Percentiles rank a stretch among this genome's conserved stretches.
phyloP scores from a whole-genome alignment of 2,888 invertebrate species.

The Conchocele bisecta region DNA sequence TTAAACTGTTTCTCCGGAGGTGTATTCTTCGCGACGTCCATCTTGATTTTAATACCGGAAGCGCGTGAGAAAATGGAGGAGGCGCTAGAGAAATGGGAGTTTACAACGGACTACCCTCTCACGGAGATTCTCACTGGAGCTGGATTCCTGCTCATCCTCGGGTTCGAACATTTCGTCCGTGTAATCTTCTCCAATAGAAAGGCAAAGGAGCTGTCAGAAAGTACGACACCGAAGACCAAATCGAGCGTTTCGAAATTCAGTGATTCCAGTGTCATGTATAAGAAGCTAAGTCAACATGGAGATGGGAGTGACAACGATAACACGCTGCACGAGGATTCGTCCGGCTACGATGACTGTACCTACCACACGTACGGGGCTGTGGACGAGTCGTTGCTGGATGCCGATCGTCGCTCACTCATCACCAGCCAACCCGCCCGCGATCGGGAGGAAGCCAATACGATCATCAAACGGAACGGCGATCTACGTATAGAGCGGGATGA shows the following conservation, averaged over 20 bases:
- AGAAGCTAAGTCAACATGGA: neutral
- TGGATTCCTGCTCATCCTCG: conserved; percentile 47
- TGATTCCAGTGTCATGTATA: too few relatives aligned
- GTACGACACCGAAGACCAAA: too few relatives aligned
- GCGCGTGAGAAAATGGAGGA: conserved; percentile 75
- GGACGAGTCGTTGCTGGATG: conserved; percentile 25
- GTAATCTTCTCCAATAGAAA: too few relatives aligned
- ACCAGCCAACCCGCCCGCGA: too few relatives aligned
- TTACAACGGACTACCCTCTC: conserved; percentile 43
- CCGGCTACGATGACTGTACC: conserved; percentile 19
- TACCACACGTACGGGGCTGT: conserved; percentile 29
- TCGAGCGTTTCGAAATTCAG: too few relatives aligned
- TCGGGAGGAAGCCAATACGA: too few relatives aligned
- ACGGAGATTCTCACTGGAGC: conserved; percentile 47
- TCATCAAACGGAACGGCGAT: neutral
- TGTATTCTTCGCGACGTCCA: conserved; percentile 82
- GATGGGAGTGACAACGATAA: neutral
- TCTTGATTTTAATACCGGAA: conserved; percentile 81
- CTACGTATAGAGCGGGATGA: neutral
- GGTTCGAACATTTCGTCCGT: conserved; percentile 42
- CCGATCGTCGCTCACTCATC: too few relatives aligned
- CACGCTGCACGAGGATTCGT: conserved; percentile 30
- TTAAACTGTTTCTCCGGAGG: conserved; percentile 81
- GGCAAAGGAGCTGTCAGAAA: too few relatives aligned
- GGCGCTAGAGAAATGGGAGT: conserved; percentile 28